These are phyloP conservation scores for Suncus etruscus DNA, from an alignment of 2,113 vertebrate genomes.

Conservation along the genomic window DNA sequence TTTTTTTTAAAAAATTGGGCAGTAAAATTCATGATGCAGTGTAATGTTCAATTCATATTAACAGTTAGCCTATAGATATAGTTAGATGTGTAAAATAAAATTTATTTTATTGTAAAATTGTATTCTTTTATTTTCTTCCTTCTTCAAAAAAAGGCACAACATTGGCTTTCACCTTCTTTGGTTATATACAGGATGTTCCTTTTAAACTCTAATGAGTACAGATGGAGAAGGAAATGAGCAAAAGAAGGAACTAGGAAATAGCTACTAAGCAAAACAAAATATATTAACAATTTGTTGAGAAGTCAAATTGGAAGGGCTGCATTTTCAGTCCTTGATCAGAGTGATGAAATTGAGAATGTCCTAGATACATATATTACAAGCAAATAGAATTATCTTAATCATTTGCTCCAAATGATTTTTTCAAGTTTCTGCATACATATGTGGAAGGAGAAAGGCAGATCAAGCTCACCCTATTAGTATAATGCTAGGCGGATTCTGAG, in stretches of 20 bases:
- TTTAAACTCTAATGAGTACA: constrained; percentile 77
- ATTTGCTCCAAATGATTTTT: constrained; percentile 71
- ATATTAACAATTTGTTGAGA: constrained; percentile 79
- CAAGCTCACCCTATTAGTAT: constrained; percentile 69
- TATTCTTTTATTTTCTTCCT: constrained; percentile 60
- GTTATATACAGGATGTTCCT: constrained; percentile 78
- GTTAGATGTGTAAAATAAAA: neutral
- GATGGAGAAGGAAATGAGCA: constrained; percentile 76
- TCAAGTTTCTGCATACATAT: constrained; percentile 72
- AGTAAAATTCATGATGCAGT: constrained; percentile 31
- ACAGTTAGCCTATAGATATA: neutral
- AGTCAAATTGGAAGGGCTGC: constrained; percentile 76
- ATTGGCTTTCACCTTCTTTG: constrained; percentile 74
- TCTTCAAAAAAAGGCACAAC: constrained; percentile 64
- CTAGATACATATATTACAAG: constrained; percentile 79
- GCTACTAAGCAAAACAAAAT: constrained; percentile 77
- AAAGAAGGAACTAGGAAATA: constrained; percentile 80
- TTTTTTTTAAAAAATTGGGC: constrained; percentile 50
- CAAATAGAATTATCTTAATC: constrained; percentile 84
- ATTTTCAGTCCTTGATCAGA: constrained; percentile 76
- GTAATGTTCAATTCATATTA: constrained; percentile 21
- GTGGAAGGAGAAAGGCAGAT: constrained; percentile 75
- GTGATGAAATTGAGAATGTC: constrained; percentile 79
- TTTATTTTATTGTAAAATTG: constrained; percentile 48
- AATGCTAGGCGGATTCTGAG: constrained; percentile 65